These are phyloP conservation scores for Drosophila mimica DNA, from an alignment of 2,888 invertebrate genomes.

Conservation along the genomic window DNA sequence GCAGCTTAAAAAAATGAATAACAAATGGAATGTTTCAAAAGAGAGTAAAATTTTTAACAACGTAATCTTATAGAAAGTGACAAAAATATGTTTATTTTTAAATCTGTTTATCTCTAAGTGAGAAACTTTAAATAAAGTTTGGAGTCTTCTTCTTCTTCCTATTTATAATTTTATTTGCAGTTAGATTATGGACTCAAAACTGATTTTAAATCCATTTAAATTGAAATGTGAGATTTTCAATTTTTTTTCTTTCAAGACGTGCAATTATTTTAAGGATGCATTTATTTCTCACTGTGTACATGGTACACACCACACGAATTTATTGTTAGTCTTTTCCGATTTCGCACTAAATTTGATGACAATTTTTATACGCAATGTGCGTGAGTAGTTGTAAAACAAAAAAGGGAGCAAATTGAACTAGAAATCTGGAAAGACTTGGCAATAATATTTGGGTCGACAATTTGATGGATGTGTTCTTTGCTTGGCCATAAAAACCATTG, in stretches of 20 bases:
- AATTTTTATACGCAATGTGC: conserved; percentile 25
- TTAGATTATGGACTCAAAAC: background rate
- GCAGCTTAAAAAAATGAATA: background rate
- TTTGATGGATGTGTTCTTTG: conserved; percentile 74
- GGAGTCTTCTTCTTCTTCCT: background rate
- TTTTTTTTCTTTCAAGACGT: background rate
- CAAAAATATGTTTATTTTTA: too few species aligned
- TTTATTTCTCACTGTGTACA: background rate
- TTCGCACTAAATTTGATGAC: conserved; percentile 51
- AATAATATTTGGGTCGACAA: conserved; percentile 70
- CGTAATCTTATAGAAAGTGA: background rate
- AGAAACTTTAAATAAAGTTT: background rate
- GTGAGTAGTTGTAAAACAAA: background rate
- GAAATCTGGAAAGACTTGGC: conserved; percentile 68
- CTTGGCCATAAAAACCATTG: conserved; percentile 74
- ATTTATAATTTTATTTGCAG: background rate
- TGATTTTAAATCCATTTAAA: background rate
- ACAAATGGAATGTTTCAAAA: too few species aligned
- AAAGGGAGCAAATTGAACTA: conserved; percentile 7
- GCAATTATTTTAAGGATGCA: background rate
- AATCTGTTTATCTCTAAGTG: background rate
- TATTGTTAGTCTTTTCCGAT: conserved; percentile 21
- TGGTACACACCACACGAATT: background rate
- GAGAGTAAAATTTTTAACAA: background rate
- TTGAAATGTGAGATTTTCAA: background rate